Evolutionary conservation across 2,888 invertebrate genomes (phyloP).

Genomic region (Drosophila suboccidentalis): DNA sequence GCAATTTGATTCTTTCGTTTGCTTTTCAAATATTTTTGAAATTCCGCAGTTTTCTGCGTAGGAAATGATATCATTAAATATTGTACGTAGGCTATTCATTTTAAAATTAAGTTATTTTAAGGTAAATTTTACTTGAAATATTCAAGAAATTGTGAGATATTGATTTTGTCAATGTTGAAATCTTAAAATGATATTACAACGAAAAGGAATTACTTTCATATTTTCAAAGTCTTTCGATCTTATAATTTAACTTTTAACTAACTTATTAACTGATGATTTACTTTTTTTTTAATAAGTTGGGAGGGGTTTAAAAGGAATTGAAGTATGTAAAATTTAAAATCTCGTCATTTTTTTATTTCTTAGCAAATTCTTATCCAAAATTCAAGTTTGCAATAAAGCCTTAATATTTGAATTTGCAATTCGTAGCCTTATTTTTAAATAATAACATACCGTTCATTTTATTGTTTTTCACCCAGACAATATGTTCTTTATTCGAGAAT

Average conservation of each 20-base stretch:
- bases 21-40: slow-evolving; percentile 5
- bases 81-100: background rate
- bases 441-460: background rate
- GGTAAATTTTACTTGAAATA: background rate
- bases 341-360: background rate
- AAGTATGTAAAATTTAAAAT: background rate
- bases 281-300: background rate
- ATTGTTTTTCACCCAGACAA: background rate
- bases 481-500: slow-evolving; percentile 8
- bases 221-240: too few relatives aligned
- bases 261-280: background rate
- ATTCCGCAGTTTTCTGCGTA: slow-evolving; percentile 17
- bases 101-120: background rate
- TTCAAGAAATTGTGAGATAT: background rate
- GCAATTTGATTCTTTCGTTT: background rate
- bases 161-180: background rate
- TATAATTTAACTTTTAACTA: background rate
- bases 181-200: too few relatives aligned
- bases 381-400: background rate
- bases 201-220: too few relatives aligned
- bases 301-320: background rate
- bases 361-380: background rate
- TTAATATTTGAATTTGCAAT: background rate
- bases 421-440: background rate
- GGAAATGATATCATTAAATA: slow-evolving; percentile 12